Percentiles rank a stretch among this genome's conserved stretches.
Conservation (phyloP, 2,113 vertebrate genomes). For the Vidua macroura region DNA sequence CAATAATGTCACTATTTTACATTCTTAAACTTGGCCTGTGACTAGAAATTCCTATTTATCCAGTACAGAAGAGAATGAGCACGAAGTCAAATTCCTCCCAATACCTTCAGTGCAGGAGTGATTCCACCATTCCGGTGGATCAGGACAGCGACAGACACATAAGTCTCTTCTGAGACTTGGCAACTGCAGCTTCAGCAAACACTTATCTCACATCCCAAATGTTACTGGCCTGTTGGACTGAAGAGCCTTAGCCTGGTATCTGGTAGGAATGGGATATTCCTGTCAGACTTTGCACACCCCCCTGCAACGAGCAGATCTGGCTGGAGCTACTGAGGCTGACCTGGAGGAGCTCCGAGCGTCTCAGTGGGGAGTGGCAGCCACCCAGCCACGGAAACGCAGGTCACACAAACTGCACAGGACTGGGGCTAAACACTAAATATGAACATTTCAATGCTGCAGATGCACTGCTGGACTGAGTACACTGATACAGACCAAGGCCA, state of each 20-base stretch:
- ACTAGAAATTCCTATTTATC: not conserved
- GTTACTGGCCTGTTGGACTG: not conserved
- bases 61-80: not conserved
- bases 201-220: not conserved
- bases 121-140: not conserved
- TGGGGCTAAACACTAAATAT: not conserved
- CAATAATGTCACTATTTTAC: not conserved
- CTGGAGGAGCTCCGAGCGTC: not conserved
- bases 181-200: not conserved
- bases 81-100: not conserved
- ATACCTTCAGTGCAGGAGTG: not conserved
- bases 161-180: not conserved
- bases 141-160: not conserved
- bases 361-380: not conserved
- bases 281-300: not conserved
- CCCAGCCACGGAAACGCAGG: accelerated
- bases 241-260: not conserved
- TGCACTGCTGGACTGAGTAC: accelerated
- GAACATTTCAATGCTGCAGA: not conserved
- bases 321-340: not conserved
- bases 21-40: not conserved
- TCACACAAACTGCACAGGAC: not conserved
- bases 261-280: not conserved
- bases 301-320: not conserved
- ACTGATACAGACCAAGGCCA: accelerated